Conservation (phyloP, 1,140 invertebrate species). For the Pogonus chalceus region DNA sequence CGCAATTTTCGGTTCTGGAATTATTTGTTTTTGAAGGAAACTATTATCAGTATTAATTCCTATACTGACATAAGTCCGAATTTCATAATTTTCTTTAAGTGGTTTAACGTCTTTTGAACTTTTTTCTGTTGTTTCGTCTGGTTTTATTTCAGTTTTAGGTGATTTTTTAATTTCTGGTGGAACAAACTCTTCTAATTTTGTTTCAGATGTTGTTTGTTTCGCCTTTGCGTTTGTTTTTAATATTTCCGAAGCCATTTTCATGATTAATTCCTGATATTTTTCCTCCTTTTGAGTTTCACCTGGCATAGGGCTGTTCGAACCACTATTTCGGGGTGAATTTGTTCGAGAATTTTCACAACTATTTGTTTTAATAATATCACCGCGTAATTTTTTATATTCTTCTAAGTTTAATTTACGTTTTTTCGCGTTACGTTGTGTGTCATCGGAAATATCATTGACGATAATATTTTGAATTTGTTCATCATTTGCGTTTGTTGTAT, state of each 20-base stretch:
- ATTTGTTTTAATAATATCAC: conserved; percentile 22
- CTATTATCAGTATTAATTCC: conserved; percentile 42
- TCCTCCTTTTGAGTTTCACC: conserved; percentile 22
- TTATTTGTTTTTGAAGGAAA: conserved; percentile 11
- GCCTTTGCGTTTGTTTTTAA: conserved; percentile 17
- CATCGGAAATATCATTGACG: conserved; percentile 18
- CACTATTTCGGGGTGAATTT: conserved; percentile 19
- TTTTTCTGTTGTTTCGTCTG: neutral
- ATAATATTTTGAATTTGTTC: conserved; percentile 20
- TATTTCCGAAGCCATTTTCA: conserved; percentile 27
- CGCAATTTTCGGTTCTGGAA: conserved; percentile 33
- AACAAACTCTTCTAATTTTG: conserved; percentile 4
- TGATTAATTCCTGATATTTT: conserved; percentile 27
- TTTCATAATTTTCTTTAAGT: conserved; percentile 34
- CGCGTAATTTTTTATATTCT: conserved; percentile 50
- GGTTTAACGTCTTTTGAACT: neutral
- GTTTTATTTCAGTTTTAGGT: neutral
- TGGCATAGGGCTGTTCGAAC: conserved; percentile 17
- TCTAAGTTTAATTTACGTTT: conserved; percentile 52
- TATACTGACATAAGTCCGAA: conserved; percentile 42
- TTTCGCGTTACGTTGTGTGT: conserved; percentile 16
- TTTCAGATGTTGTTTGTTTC: neutral
- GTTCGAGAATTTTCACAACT: conserved; percentile 28
- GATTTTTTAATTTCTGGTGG: conserved; percentile 8
- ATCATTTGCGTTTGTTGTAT: conserved; percentile 3